Percentiles rank a stretch among this genome's conserved stretches.
phyloP scores from a whole-genome alignment of 2,888 invertebrate genomes.

The Phaonia tiefii region DNA sequence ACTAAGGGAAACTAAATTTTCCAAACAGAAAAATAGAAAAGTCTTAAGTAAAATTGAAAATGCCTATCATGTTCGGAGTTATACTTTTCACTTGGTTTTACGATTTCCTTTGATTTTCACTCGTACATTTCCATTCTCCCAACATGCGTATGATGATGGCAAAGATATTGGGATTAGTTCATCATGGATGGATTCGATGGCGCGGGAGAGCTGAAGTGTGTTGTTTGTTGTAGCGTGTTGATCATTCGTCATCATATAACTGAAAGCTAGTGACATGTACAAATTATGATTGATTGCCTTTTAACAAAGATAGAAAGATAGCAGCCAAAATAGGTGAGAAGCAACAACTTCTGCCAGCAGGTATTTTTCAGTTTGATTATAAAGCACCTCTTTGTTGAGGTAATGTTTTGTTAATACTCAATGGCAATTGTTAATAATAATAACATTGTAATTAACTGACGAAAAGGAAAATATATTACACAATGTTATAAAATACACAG shows the following conservation, averaged over 20 bases:
- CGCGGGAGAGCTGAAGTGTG: neutral
- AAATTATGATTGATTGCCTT: slow-evolving; percentile 53
- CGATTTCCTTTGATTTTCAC: neutral
- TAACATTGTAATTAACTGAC: neutral
- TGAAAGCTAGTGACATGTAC: slow-evolving; percentile 31
- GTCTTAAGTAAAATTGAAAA: slow-evolving; percentile 24
- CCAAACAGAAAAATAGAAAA: too few species aligned
- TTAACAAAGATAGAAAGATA: neutral
- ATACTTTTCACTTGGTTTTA: slow-evolving; percentile 3
- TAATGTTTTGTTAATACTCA: slow-evolving; percentile 23
- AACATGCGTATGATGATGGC: slow-evolving; percentile 11
- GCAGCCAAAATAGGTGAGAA: neutral
- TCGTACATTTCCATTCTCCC: neutral
- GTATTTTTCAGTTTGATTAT: neutral
- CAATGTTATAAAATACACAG: neutral
- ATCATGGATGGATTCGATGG: neutral
- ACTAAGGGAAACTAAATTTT: neutral
- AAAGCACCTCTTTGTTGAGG: slow-evolving; percentile 20
- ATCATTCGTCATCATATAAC: slow-evolving; percentile 37
- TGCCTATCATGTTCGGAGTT: slow-evolving; percentile 20
- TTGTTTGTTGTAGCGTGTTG: neutral
- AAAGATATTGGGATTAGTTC: neutral
- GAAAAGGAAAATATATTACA: slow-evolving; percentile 1
- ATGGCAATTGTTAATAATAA: slow-evolving; percentile 31
- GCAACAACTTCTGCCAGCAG: neutral